Percentiles rank a stretch among this genome's conserved stretches.
These are phyloP conservation scores for Sebastes trivittatus DNA, from an alignment of 2,797 vertebrate genomes.

Conservation along the genomic window DNA sequence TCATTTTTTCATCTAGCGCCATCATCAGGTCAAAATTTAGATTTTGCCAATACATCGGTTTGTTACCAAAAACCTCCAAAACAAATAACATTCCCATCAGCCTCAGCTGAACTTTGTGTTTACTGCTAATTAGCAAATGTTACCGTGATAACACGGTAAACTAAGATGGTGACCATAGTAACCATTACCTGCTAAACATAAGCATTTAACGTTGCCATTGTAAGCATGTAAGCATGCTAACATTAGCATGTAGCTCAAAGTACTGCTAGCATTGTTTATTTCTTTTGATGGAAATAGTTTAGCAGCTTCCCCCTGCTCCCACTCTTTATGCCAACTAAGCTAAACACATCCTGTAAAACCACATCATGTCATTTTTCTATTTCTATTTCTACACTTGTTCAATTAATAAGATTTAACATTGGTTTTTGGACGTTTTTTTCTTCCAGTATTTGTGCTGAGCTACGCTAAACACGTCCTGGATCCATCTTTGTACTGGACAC, in stretches of 20 bases:
- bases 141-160: neutral
- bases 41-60: too few relatives aligned
- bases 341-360: neutral
- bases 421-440: neutral
- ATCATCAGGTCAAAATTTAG: neutral
- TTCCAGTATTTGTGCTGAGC: neutral
- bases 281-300: neutral
- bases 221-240: neutral
- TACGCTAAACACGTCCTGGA: neutral
- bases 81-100: neutral
- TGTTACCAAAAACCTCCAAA: neutral
- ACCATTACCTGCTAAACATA: neutral
- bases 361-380: neutral
- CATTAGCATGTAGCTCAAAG: neutral
- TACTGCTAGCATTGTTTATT: too few relatives aligned
- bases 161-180: neutral
- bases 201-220: neutral
- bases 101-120: neutral
- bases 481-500: neutral
- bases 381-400: neutral
- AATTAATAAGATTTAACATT: neutral
- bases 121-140: neutral
- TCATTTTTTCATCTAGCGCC: too few relatives aligned
- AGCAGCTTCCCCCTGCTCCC: neutral
- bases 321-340: neutral